Evolutionary conservation across 2,113 vertebrate genomes (phyloP), one percentile per base, ranked within the genome.

Genomic region (Cnemophilus loriae): DNA sequence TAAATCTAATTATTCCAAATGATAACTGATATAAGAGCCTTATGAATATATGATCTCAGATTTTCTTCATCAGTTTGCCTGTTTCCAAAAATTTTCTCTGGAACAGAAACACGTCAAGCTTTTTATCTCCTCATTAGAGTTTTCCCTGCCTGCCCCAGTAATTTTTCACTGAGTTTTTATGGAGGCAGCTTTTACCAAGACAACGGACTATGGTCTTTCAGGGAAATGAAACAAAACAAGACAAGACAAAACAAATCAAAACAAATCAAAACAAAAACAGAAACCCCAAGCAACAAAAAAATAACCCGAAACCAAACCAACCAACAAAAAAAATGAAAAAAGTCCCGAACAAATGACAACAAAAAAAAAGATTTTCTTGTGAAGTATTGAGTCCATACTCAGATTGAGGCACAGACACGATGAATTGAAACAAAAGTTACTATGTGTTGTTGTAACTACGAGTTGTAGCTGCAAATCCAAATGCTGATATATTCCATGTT

Each of bases 391-490:
- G 67, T 89, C 30, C 21, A 3, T 42, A 22, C 7, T 8, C 59
- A 16, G 12, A 42, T 3, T 22, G 23, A 55, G 6, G 7, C 14
- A 84, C 1, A 2, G 76, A 9, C 14, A 52, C 44, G 4, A 3
- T 73, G 30, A 81, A 56, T 11, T 57, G 13, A 35, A 68, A n/a
- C 39, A 30, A 87, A 75, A 46, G 12, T 12, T 27, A 2, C 19
- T 3, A 2, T 0, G 0, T 18, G 3, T 13, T 42, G 3, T 33
- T n/a, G 7, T 13, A 87, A 61, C 9, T 65, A n/a, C 46, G 19
- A 61, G 6, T n/a, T 47, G 32, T 4, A 61, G 7, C 6, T 59
- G 14, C 16, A 7, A 92, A 39, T 46, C 4, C 5, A 17, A 68
- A 23, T 16, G 3, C 3, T 14, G 46, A 37, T 50, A 39, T 26